Evolutionary conservation across 1,140 invertebrate species (phyloP).

Genomic region (Agrypnia vestita): DNA sequence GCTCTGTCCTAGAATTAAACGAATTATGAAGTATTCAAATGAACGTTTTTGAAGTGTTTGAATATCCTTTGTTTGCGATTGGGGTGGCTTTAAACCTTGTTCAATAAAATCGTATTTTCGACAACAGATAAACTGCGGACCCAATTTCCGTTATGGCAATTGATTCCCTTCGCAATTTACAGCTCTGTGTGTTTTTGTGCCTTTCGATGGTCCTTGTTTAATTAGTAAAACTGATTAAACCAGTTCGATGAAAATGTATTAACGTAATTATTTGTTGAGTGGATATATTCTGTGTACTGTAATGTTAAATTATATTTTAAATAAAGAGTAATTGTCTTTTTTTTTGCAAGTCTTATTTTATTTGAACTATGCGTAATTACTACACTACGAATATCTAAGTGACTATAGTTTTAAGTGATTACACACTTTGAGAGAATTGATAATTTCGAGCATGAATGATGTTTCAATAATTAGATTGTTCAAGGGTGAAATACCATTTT

Average conservation of each 20-base stretch:
- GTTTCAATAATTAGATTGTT: too few species aligned
- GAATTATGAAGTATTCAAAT: background rate
- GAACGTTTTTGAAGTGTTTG: slow-evolving; percentile 8
- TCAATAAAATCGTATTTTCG: slow-evolving; percentile 32
- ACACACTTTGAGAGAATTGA: too few species aligned
- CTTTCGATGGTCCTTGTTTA: background rate
- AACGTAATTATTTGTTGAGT: background rate
- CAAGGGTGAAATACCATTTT: too few species aligned
- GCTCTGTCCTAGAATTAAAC: too few species aligned
- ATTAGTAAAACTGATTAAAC: slow-evolving; percentile 17
- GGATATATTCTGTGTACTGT: too few species aligned
- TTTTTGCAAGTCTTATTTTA: too few species aligned
- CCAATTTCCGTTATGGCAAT: slow-evolving; percentile 23
- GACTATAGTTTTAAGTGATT: too few species aligned
- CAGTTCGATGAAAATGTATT: background rate
- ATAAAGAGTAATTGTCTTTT: too few species aligned
- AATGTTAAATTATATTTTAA: too few species aligned
- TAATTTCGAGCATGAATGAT: too few species aligned
- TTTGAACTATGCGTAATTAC: too few species aligned
- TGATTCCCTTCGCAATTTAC: slow-evolving; percentile 8
- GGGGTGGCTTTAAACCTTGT: background rate
- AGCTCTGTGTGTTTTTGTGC: slow-evolving; percentile 7
- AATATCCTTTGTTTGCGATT: slow-evolving; percentile 24
- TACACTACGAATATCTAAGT: too few species aligned
- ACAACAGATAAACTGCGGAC: slow-evolving; percentile 29